These are phyloP conservation scores for Stenoptilia bipunctidactyla DNA, from an alignment of 2,888 invertebrate species.

Conservation along the genomic window DNA sequence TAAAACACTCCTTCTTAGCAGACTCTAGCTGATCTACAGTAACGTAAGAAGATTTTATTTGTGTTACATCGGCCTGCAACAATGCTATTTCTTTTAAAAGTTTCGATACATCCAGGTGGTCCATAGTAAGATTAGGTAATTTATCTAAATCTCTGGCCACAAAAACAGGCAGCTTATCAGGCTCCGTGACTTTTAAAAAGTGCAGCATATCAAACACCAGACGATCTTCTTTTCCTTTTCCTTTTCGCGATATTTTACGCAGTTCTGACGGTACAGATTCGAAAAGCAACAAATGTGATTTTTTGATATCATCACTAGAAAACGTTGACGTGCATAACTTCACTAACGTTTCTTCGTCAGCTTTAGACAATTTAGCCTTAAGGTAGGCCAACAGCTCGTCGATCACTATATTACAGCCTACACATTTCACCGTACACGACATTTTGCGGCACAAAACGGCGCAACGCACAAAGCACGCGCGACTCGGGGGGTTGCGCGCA, in stretches of 20 bases:
- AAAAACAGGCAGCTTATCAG: conserved; percentile 7
- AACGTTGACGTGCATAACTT: conserved; percentile 11
- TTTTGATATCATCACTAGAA: conserved; percentile 11
- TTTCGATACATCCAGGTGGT: conserved; percentile 8
- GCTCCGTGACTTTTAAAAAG: conserved; percentile 10
- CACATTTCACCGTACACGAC: too few relatives aligned
- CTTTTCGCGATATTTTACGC: conserved; percentile 11
- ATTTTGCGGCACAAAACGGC: too few relatives aligned
- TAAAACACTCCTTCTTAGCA: neutral
- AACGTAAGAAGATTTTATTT: conserved; percentile 3
- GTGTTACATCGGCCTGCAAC: conserved; percentile 2
- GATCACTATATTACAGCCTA: too few relatives aligned
- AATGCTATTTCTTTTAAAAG: conserved; percentile 4
- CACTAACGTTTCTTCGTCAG: conserved; percentile 10
- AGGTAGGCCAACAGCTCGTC: too few relatives aligned
- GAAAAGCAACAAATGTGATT: conserved; percentile 13
- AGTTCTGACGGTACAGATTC: conserved; percentile 12
- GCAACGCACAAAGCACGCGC: too few relatives aligned
- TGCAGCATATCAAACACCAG: conserved; percentile 11
- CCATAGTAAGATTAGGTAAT: conserved; percentile 8
- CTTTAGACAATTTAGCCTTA: conserved; percentile 8
- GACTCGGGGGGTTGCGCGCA: too few relatives aligned
- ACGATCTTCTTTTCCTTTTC: conserved; percentile 13
- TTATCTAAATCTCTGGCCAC: conserved; percentile 7
- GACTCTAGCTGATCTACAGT: conserved; percentile 2